Evolutionary conservation across 2,113 vertebrate genomes (phyloP), one percentile per base, ranked within the genome.

Genomic region (Cavia aperea): DNA sequence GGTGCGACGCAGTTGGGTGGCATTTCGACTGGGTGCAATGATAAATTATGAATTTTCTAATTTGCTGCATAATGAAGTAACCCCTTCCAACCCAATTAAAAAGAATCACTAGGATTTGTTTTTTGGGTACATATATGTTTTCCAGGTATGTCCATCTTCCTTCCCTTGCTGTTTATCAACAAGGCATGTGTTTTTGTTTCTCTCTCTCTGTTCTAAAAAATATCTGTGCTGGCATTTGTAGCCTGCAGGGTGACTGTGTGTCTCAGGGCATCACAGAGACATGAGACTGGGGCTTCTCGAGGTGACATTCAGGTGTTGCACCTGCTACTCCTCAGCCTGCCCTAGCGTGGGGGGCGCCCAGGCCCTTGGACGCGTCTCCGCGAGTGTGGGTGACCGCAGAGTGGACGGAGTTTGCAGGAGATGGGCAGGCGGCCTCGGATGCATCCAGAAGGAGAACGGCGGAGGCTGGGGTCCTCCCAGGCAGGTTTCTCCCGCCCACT

Each of bases 31-130:
- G 98, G 98, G 98, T 99, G 98, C 99, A 98, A 99, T 99, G 99
- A 99, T 99, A 99, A 99, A 99, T 99, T 99, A 99, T 99, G 98
- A 98, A 98, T 99, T 98, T 98, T 98, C 98, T 99, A 99, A 99
- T 99, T 98, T 99, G 98, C 98, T 98, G 99, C 98, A 99, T 99
- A 99, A 98, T 99, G 98, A 98, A 99, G 98, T 99, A 99, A 99
- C 98, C 98, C 98, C 97, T 98, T 98, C 98, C 97, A 97, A 98
- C 98, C 98, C 98, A 98, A 98, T 98, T 97, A 97, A 97, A 97
- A 96, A 97, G 96, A 95, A 97, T 82, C 87, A 94, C 96, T 92
- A 31, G 90, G 93, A 96, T 97, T 89, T 89, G 97, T 94, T 72
- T 95, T 96, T 91, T 94, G 96, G 49, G 92, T 97, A 95, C 95